These are phyloP conservation scores for Pangasius krempfi DNA, from an alignment of 2,797 vertebrate genomes.

Conservation along the genomic window DNA sequence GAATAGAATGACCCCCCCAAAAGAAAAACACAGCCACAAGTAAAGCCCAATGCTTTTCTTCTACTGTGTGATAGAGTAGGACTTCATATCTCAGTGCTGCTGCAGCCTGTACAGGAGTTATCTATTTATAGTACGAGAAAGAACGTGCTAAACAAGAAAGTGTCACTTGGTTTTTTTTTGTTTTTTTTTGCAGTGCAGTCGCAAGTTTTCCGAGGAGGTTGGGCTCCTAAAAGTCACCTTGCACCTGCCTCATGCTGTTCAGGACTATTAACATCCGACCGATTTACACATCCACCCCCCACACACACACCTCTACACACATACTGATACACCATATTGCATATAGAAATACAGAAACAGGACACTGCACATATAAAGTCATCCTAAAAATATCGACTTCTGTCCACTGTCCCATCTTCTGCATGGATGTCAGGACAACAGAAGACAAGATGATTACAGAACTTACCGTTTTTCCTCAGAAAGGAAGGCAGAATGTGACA, in stretches of 20 bases:
- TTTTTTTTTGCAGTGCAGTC: slow-evolving; percentile 64
- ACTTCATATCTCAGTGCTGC: slow-evolving; percentile 22
- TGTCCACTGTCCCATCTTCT: slow-evolving; percentile 26
- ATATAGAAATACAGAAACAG: slow-evolving; percentile 3
- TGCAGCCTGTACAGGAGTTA: slow-evolving; percentile 17
- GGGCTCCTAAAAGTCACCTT: slow-evolving; percentile 69
- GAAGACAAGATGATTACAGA: slow-evolving; percentile 12
- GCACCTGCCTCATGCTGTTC: slow-evolving; percentile 60
- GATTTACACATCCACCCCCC: slow-evolving; percentile 6
- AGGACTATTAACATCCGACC: slow-evolving; percentile 42
- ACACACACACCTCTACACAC: slow-evolving; percentile 11
- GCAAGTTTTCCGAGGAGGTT: slow-evolving; percentile 68
- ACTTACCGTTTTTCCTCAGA: slow-evolving; percentile 55
- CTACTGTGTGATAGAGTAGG: slow-evolving; percentile 30
- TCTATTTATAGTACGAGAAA: slow-evolving; percentile 41
- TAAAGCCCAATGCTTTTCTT: slow-evolving; percentile 16
- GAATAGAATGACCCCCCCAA: neutral
- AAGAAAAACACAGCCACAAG: slow-evolving; percentile 21
- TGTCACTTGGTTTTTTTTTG: neutral
- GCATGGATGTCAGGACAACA: neutral
- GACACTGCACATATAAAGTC: neutral
- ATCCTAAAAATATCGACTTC: neutral
- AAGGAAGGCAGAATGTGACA: slow-evolving; percentile 40
- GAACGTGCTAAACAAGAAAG: slow-evolving; percentile 8
- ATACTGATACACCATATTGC: neutral